Percentiles rank a stretch among this genome's conserved stretches.
phyloP scores from a whole-genome alignment of 2,797 vertebrate genomes.

The Sarcoramphus papa region DNA sequence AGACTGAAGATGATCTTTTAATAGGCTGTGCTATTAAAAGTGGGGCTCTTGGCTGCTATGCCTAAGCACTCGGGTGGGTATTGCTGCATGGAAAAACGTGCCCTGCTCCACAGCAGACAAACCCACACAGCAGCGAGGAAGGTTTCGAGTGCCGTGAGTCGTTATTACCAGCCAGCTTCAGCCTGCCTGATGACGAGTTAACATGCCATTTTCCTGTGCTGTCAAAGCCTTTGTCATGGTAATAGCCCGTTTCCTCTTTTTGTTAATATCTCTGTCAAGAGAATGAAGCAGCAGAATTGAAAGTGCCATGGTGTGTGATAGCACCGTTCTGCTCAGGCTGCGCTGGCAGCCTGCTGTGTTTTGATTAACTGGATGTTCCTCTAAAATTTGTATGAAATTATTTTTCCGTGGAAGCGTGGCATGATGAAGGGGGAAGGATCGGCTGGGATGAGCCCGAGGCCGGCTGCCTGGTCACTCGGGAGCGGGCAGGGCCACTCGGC shows the following conservation, averaged over 20 bases:
- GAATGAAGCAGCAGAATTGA: constrained; percentile 54
- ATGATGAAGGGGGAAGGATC: not conserved
- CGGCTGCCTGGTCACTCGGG: not conserved
- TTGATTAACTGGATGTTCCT: constrained; percentile 51
- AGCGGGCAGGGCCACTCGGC: not conserved
- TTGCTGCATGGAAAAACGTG: rapidly evolving
- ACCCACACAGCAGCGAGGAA: not conserved
- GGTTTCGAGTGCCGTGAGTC: rapidly evolving
- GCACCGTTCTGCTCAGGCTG: constrained; percentile 3
- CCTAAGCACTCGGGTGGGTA: not conserved
- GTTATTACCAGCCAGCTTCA: not conserved
- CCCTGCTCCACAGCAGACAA: not conserved
- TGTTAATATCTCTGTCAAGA: constrained; percentile 58
- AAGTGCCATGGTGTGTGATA: constrained; percentile 22
- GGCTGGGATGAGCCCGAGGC: not conserved
- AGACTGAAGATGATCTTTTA: not conserved
- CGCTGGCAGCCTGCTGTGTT: not conserved
- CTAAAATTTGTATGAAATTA: constrained; percentile 46
- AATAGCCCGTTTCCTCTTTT: constrained; percentile 58
- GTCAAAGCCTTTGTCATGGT: constrained; percentile 49
- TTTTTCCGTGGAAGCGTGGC: not conserved
- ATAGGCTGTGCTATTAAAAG: not conserved
- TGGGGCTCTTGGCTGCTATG: not conserved
- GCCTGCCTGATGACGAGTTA: not conserved
- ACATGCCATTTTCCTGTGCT: constrained; percentile 33